Base-by-base conservation (phyloP, 2,113 vertebrate genomes). In the Canis aureus region DNA sequence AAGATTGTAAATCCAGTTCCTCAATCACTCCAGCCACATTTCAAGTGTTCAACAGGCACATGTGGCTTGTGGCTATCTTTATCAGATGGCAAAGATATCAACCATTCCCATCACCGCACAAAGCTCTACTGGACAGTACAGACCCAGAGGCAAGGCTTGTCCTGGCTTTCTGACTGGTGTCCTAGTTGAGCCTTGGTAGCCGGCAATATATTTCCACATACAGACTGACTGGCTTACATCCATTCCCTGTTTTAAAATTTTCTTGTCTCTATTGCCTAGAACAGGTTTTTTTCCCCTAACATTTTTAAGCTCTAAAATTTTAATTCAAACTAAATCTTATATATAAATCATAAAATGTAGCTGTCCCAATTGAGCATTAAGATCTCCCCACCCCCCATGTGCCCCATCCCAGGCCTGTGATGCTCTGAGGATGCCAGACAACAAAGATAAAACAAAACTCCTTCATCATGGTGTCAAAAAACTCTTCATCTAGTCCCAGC, bases 251-350 rank as follows among this genome's bases (percentile, higher is more conserved):
- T 95, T 96, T 74, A 94, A 64, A 82, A 29, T 81, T 49, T 91
- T 69, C 91, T 95, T 93, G 35, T 83, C 38, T 84, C 27, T 60
- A 17, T 25, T 27, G 20, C 32, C 35, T 87, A 1, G 49, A 69
- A 60, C 35, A 89, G 57, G 87, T 89, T 91, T 96, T 38, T n/a
- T 43, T 11, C 3, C 43, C 62, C 64, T 74, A 91, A 55, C 32
- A 69, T 64, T 73, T 93, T 55, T 35, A 85, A 93, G 76, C 19
- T 62, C 81, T 51, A 79, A 78, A 86, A 38, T 19, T 43, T 92
- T 86, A 81, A 90, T 76, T 84, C 53, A 92, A 93, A 94, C 62
- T 23, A 94, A 69, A 74, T 79, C 57, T 82, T 89, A 64, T 49
- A 32, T 71, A 78, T 55, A 86, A 76, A 74, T 83, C 69, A 86